Conservation (phyloP, 2,888 invertebrate species). For the Beris morrisii region DNA sequence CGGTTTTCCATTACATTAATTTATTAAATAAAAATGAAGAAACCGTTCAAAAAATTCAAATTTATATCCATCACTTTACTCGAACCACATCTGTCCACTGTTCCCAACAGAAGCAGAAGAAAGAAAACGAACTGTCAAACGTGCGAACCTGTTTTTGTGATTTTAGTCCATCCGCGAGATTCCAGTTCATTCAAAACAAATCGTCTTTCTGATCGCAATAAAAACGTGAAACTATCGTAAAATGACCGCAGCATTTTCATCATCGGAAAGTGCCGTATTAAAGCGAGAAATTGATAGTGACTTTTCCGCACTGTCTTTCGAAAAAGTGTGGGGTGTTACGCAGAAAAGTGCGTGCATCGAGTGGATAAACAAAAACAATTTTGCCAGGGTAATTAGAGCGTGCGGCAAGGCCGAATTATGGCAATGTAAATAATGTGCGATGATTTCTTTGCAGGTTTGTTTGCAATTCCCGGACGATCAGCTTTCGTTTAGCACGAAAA, state of each 20-base stretch:
- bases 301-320: conserved; percentile 38
- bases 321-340: conserved; percentile 51
- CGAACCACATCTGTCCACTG: background rate
- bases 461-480: conserved; percentile 89
- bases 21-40: too few species aligned
- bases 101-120: background rate
- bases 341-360: conserved; percentile 51
- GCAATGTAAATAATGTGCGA: conserved; percentile 14
- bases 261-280: conserved; percentile 48
- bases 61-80: background rate
- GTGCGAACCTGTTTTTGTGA: too few species aligned
- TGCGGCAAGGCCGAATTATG: background rate
- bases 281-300: conserved; percentile 46
- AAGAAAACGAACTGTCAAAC: too few species aligned
- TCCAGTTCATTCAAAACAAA: too few species aligned
- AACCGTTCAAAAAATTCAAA: too few species aligned
- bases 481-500: conserved; percentile 67
- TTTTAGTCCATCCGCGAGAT: too few species aligned
- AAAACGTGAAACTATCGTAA: conserved; percentile 2
- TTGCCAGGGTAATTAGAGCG: conserved; percentile 62
- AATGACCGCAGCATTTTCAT: conserved; percentile 49
- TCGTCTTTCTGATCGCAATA: too few species aligned
- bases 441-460: conserved; percentile 67
- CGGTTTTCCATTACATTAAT: too few species aligned
- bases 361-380: conserved; percentile 72